Evolutionary conservation across 1,140 invertebrate species (phyloP).

Genomic region (Bombus confusus): DNA sequence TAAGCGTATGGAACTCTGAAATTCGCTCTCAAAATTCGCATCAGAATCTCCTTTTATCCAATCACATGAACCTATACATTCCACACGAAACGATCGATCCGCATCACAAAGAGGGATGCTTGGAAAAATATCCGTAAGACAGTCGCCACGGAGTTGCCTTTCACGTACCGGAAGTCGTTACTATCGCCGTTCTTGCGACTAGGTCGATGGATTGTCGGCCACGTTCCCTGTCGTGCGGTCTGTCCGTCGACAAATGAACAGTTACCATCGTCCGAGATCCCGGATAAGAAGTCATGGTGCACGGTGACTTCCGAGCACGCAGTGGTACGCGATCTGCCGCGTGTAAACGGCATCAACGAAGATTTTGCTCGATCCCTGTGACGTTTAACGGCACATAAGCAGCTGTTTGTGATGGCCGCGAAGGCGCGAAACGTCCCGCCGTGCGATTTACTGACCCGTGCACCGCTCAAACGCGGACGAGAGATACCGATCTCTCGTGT

Average conservation of each 20-base stretch:
- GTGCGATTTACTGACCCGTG: constrained; percentile 27
- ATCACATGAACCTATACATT: too few relatives aligned
- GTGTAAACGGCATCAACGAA: constrained; percentile 37
- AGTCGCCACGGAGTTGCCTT: background rate
- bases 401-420: constrained; percentile 42
- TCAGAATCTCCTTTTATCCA: too few relatives aligned
- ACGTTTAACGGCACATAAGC: constrained; percentile 55
- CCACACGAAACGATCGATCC: background rate
- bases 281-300: constrained; percentile 60
- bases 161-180: constrained; percentile 60
- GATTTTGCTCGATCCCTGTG: constrained; percentile 48
- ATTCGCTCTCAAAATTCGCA: too few relatives aligned
- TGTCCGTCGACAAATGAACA: constrained; percentile 62
- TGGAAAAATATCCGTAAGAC: constrained; percentile 11
- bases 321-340: background rate
- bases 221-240: constrained; percentile 45
- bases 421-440: constrained; percentile 24
- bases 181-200: constrained; percentile 41
- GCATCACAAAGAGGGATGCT: background rate
- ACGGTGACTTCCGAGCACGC: constrained; percentile 29
- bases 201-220: constrained; percentile 60
- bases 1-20: too few relatives aligned
- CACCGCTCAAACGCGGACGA: background rate
- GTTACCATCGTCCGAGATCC: constrained; percentile 63
- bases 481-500: background rate